Evolutionary conservation across 2,888 invertebrate genomes (phyloP).

Genomic region (Eueremaeus valkanovi): DNA sequence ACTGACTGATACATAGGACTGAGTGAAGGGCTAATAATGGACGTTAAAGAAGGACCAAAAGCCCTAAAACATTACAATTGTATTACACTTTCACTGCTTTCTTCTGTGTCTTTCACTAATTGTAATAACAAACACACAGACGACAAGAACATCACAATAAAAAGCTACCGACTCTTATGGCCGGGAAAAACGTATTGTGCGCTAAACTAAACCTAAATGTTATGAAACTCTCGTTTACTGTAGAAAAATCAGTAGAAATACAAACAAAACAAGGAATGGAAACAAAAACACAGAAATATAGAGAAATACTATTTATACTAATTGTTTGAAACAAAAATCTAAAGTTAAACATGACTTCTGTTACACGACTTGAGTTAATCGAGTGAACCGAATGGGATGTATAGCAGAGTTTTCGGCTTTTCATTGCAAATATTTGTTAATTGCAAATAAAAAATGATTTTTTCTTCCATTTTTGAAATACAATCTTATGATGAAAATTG

Average conservation of each 20-base stretch:
- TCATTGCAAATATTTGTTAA: too few relatives aligned
- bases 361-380: neutral
- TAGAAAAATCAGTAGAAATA: neutral
- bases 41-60: neutral
- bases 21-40: neutral
- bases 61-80: neutral
- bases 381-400: neutral
- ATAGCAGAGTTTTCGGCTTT: too few relatives aligned
- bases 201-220: neutral
- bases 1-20: neutral
- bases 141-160: neutral
- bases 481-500: too few relatives aligned
- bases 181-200: neutral
- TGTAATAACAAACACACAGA: constrained; percentile 1
- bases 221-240: constrained; percentile 1
- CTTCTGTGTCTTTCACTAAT: neutral
- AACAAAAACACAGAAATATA: too few relatives aligned
- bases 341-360: neutral
- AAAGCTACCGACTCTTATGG: neutral
- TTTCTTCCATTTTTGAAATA: too few relatives aligned
- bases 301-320: constrained; percentile 2
- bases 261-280: neutral
- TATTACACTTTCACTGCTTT: neutral
- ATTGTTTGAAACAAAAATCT: neutral
- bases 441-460: too few relatives aligned